These are phyloP conservation scores for Leptothorax acervorum DNA, from an alignment of 2,888 invertebrate genomes.

Conservation along the genomic window DNA sequence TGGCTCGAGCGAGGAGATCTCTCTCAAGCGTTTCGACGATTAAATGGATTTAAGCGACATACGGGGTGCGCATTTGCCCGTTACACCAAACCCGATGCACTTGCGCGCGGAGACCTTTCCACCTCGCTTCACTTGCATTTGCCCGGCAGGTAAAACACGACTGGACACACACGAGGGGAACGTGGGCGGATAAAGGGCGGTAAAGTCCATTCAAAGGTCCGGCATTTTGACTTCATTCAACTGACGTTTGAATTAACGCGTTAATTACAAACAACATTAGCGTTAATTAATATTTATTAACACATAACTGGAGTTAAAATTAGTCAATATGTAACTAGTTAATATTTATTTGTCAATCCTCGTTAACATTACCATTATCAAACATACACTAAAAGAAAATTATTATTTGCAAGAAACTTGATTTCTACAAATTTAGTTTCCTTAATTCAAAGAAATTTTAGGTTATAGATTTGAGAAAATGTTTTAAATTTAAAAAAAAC, in stretches of 20 bases:
- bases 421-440: too few species aligned
- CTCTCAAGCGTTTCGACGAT: slow-evolving; percentile 71
- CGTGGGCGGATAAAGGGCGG: background rate
- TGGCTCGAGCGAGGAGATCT: slow-evolving; percentile 66
- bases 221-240: background rate
- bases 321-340: background rate
- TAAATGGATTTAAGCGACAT: slow-evolving; percentile 75
- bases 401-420: too few species aligned
- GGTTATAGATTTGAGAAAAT: too few species aligned
- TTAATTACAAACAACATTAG: background rate
- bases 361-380: background rate
- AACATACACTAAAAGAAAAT: too few species aligned
- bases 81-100: slow-evolving; percentile 17
- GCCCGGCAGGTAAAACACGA: slow-evolving; percentile 16
- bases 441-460: too few species aligned
- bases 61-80: slow-evolving; percentile 68
- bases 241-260: background rate
- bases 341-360: background rate
- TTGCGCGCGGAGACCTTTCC: slow-evolving; percentile 36
- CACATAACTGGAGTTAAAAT: background rate
- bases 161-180: background rate
- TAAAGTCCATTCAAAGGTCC: background rate
- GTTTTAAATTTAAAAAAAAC: too few species aligned
- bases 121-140: slow-evolving; percentile 24
- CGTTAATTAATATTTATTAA: background rate